These are phyloP conservation scores for Alosa alosa DNA, from an alignment of 2,113 vertebrate species.

Conservation along the genomic window DNA sequence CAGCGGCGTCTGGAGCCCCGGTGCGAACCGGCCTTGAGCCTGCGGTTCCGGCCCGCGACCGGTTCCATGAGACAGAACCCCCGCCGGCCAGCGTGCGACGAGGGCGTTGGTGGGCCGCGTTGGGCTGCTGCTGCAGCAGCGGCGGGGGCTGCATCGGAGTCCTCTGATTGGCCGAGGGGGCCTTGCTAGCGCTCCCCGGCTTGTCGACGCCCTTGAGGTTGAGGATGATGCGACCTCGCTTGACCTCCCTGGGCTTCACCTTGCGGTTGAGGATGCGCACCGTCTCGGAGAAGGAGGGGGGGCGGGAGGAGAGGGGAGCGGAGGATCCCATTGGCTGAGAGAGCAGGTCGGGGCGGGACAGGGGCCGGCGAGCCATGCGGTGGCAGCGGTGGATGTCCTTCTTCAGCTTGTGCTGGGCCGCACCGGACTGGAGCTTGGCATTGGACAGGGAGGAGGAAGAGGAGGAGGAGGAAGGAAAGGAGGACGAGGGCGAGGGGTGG, in stretches of 20 bases:
- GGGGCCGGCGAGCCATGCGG: constrained; percentile 90
- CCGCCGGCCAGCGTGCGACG: constrained; percentile 72
- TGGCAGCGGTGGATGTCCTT: constrained; percentile 97
- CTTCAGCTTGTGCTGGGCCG: constrained; percentile 90
- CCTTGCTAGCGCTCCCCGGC: constrained; percentile 57
- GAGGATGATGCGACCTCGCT: constrained; percentile 92
- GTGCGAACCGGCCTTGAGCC: no score
- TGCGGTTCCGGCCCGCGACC: no score
- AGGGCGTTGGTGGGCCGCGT: constrained; percentile 9
- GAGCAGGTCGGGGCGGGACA: constrained; percentile 85
- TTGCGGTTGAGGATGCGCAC: constrained; percentile 96
- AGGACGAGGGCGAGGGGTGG: constrained; percentile 16
- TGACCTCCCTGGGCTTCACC: constrained; percentile 92
- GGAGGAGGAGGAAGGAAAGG: constrained; percentile 40
- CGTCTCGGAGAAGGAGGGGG: constrained; percentile 91
- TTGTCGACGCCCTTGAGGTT: constrained; percentile 97
- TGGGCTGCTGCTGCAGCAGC: neutral
- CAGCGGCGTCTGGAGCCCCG: constrained; percentile 74
- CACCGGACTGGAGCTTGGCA: constrained; percentile 91
- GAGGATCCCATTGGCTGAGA: constrained; percentile 51
- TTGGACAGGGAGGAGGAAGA: constrained; percentile 60
- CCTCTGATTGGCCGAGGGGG: constrained; percentile 45
- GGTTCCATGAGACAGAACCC: constrained; percentile 91
- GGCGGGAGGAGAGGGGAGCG: constrained; percentile 73
- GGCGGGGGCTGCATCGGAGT: constrained; percentile 2